Conservation (phyloP, 2,888 invertebrate genomes). For the Stenoptilia bipunctidactyla region DNA sequence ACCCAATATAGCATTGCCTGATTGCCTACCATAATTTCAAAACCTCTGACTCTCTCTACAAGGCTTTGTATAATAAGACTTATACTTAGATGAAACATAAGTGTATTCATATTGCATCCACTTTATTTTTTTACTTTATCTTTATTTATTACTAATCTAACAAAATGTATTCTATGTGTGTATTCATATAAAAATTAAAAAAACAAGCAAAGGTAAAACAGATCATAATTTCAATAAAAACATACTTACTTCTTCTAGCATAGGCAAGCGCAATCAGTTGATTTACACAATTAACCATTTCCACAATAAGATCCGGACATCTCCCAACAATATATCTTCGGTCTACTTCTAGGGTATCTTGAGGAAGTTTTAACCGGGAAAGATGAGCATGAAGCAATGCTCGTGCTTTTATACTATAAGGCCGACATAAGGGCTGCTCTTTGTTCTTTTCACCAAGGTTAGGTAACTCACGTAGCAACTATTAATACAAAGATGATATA, state of each 20-base stretch:
- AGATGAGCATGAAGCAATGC: conserved; percentile 97
- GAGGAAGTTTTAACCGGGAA: conserved; percentile 83
- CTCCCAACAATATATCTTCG: conserved; percentile 87
- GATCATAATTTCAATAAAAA: conserved; percentile 2
- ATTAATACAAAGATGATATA: conserved; percentile 12
- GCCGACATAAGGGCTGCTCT: conserved; percentile 91
- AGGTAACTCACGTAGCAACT: conserved; percentile 91
- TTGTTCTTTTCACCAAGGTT: conserved; percentile 97
- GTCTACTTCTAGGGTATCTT: conserved; percentile 86
- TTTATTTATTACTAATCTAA: too few species aligned
- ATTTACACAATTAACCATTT: conserved; percentile 96
- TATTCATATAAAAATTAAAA: too few species aligned
- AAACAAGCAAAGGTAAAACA: too few species aligned
- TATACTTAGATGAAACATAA: too few species aligned
- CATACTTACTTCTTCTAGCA: conserved; percentile 83
- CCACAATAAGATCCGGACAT: conserved; percentile 94
- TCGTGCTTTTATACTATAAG: conserved; percentile 93
- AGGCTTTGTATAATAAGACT: too few species aligned
- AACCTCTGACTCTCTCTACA: too few species aligned
- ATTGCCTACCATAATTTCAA: too few species aligned
- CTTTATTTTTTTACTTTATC: neutral
- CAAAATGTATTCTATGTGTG: too few species aligned
- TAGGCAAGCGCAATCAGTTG: conserved; percentile 93
- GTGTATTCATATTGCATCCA: neutral
- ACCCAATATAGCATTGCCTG: too few species aligned